Evolutionary conservation across 1,140 invertebrate species (phyloP), one percentile per base, ranked within the genome.

Genomic region (Saccostrea cuccullata): DNA sequence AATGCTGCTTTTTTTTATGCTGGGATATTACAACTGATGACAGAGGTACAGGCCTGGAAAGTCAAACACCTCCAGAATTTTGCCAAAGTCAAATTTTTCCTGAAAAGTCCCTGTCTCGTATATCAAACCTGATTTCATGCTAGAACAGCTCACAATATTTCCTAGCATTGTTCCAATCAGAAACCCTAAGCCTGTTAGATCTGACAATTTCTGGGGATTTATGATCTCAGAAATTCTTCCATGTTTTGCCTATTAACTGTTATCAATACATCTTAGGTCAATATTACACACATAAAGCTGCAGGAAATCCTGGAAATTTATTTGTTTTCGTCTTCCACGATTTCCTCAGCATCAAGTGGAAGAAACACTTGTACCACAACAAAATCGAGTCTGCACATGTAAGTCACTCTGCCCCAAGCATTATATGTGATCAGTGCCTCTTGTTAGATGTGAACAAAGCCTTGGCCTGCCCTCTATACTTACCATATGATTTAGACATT

Each of bases 401-500:
- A 77, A 30, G 70, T 77, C 26, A 77, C 26, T 30, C 70, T 12
- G 70, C 11, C 70, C 70, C 26, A 15, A 23, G 26, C 13, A 36
- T 30, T 11, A 13, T 13, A 30, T 77, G 23, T 26, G 12, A 77
- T 15, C 70, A 15, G 13, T 13, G 4, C 26, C 12, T n/a, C n/a
- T 11, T 36, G 9, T 30, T 77, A 15, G 13, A 30, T 77, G 23
- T 26, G 12, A 77, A 36, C 26, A 15, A 26, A 30, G 4, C 8
- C 12, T 2, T 15, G 23, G 30, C 23, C 70, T 77, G 70, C 26
- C 15, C 23, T 77, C 30, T 36, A 77, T 77, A 77, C 26, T 26
- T 77, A 77, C 23, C 70, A 30, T 77, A 26, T 77, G 70, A 77
- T 77, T 77, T 77, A 77, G 70, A 12, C 70, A 77, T 77, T 77